Base-by-base conservation (phyloP, 2,113 vertebrate species). In the Speoplatyrhinus poulsoni region DNA sequence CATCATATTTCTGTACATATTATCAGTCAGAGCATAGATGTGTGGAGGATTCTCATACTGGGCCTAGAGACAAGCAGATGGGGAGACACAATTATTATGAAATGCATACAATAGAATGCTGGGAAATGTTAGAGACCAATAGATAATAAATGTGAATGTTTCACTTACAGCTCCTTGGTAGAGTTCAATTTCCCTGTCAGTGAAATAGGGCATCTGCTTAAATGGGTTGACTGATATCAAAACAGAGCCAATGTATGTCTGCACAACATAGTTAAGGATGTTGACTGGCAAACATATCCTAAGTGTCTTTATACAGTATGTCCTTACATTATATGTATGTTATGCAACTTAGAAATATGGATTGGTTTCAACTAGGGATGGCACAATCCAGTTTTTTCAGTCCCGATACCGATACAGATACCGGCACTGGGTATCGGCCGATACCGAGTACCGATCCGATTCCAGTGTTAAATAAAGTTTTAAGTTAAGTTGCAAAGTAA, bases 121-220 rank as follows among this genome's bases (percentile, higher is more conserved):
- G n/a, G 5, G n/a, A 6, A 4, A 54, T 52, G 49, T 7, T n/a
- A 16, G 13, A 54, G 13, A n/a, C 52, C 52, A 54, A 0, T 6
- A 16, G 32, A 32, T 1, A 58, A n/a, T 56, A 13, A 53, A 15
- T 17, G 17, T n/a, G 12, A 49, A 53, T 26, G 16, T 12, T 69
- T 41, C 73, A 93, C 96, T 96, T 85, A 98, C 97, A 74, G 96
- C 95, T 48, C 97, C 97, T 91, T 99, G 97, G 89, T 99, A 98
- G 46, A 98, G 87, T 82, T 98, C 96, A 0, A 98, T 84, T 86
- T 99, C 97, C 0, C 94, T 87, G 72, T 98, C 96, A 0, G 96
- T 98, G 88, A 99, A 99, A 54, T 99, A 99, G 0, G 96, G 96
- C 97, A 99, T 99, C 93, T 98, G 96, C 85, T 99, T 99, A 86